A percentile compares a stretch with the other conserved stretches of the same genome.
Evolutionary conservation across 2,888 invertebrate genomes (phyloP).

Genomic region (Meloe dianella): DNA sequence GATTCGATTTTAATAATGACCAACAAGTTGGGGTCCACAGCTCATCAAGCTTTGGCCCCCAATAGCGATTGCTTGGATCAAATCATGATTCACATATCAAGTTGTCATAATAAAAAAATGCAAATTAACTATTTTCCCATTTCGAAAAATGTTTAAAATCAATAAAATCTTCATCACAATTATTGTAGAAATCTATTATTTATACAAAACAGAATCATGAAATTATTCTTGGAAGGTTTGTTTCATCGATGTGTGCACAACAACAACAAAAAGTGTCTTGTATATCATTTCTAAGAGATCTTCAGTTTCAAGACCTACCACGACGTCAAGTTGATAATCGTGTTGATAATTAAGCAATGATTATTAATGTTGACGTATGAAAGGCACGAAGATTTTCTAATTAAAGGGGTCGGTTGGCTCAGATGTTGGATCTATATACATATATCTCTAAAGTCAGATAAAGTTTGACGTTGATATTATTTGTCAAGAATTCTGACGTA

Average conservation of each 20-base stretch:
- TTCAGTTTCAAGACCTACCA: neutral
- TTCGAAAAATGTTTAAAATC: neutral
- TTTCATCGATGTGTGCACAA: neutral
- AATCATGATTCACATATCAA: neutral
- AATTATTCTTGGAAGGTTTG: neutral
- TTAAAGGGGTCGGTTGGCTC: slow-evolving; percentile 20
- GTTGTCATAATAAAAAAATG: neutral
- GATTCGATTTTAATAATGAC: slow-evolving; percentile 30
- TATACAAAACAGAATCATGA: neutral
- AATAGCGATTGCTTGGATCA: neutral
- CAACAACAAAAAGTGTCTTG: neutral
- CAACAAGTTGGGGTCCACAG: slow-evolving; percentile 27
- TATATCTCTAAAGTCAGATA: slow-evolving; percentile 17
- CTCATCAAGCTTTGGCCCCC: slow-evolving; percentile 6
- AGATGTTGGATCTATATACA: neutral
- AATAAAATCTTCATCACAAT: neutral
- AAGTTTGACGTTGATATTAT: slow-evolving; percentile 40
- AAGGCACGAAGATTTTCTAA: slow-evolving; percentile 24
- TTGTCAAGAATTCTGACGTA: slow-evolving; percentile 42
- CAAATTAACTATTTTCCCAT: too few relatives aligned
- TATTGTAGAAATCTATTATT: too few relatives aligned
- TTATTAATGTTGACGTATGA: slow-evolving; percentile 13
- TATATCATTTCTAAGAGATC: slow-evolving; percentile 2
- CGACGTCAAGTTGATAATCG: neutral
- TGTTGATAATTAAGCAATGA: slow-evolving; percentile 5